Evolutionary conservation across 2,113 vertebrate genomes (phyloP).

Genomic region (Rhinichthys klamathensis): DNA sequence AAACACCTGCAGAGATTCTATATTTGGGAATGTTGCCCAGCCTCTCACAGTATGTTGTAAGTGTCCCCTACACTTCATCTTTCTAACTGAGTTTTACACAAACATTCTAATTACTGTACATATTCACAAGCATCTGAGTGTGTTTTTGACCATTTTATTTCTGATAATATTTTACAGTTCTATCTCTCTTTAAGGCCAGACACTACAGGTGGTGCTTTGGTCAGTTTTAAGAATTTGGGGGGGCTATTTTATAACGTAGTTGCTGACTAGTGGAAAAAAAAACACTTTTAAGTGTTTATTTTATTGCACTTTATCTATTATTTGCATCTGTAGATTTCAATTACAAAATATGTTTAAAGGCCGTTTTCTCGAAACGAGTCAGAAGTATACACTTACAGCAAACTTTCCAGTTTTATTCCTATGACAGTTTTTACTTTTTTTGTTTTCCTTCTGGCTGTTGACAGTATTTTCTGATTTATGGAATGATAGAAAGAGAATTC

Average conservation of each 20-base stretch:
- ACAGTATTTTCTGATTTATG: background rate
- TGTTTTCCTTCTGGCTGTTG: background rate
- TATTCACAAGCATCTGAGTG: too few relatives aligned
- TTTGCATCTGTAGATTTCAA: background rate
- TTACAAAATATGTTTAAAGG: background rate
- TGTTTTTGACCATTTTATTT: background rate
- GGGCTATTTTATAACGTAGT: background rate
- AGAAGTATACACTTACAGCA: too few relatives aligned
- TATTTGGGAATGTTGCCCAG: constrained; percentile 92
- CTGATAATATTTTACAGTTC: background rate
- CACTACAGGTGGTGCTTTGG: too few relatives aligned
- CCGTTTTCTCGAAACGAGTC: too few relatives aligned
- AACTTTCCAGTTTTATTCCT: too few relatives aligned
- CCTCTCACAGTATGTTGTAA: constrained; percentile 96
- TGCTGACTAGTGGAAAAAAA: background rate
- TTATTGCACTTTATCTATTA: background rate
- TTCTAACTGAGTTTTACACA: background rate
- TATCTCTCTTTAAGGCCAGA: too few relatives aligned
- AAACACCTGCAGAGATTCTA: constrained; percentile 87
- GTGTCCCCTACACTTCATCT: constrained; percentile 46
- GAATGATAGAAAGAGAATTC: background rate
- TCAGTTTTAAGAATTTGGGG: too few relatives aligned
- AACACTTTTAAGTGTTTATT: background rate
- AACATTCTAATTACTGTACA: too few relatives aligned
- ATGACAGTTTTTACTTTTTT: too few relatives aligned